phyloP scores from a whole-genome alignment of 2,888 invertebrate species.

The Clistopyga incitator region DNA sequence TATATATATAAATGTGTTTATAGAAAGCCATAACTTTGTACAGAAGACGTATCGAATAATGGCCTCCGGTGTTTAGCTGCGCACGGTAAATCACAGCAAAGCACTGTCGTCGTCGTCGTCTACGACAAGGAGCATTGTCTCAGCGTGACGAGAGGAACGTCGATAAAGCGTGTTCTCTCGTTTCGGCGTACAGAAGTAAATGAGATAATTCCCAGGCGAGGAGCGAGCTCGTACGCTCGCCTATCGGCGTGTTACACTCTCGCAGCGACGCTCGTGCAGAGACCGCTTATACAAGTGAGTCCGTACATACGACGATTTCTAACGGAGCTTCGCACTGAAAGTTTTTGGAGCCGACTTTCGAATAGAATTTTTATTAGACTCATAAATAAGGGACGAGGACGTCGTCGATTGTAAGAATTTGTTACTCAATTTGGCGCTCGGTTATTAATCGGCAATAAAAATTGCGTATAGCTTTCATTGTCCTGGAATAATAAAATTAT shows the following conservation, averaged over 20 bases:
- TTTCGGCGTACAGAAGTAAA: constrained; percentile 44
- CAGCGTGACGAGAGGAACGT: constrained; percentile 43
- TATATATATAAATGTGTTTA: neutral
- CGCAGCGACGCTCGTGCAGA: constrained; percentile 25
- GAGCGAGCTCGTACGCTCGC: constrained; percentile 74
- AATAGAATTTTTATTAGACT: constrained; percentile 17
- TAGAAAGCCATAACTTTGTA: constrained; percentile 23
- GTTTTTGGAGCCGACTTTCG: constrained; percentile 42
- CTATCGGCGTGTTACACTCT: constrained; percentile 58
- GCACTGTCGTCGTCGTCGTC: constrained; percentile 32
- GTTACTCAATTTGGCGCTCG: neutral
- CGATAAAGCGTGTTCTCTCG: constrained; percentile 46
- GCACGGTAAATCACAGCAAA: constrained; percentile 46
- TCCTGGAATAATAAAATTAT: neutral
- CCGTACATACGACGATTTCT: constrained; percentile 32
- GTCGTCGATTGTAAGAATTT: neutral
- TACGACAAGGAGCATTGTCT: constrained; percentile 39
- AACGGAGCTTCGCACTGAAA: constrained; percentile 50
- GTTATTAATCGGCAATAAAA: neutral
- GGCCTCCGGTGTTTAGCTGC: constrained; percentile 2
- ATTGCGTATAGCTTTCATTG: neutral
- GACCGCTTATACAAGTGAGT: constrained; percentile 13
- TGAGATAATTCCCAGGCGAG: constrained; percentile 65
- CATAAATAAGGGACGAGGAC: neutral
- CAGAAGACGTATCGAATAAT: constrained; percentile 34